phyloP scores from a whole-genome alignment of 2,888 invertebrate genomes.

The Phalera bucephala region DNA sequence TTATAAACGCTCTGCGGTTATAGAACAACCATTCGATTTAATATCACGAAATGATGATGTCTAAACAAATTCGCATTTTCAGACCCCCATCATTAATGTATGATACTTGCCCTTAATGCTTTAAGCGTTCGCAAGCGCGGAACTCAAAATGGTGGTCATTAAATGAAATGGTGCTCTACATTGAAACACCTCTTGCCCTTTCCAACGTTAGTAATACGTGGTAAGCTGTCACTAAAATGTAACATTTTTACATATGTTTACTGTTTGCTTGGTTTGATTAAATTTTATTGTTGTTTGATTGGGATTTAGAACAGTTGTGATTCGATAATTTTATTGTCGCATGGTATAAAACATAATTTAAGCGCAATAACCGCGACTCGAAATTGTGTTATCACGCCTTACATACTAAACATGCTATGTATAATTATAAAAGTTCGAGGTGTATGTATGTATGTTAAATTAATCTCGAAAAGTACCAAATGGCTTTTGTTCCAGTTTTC shows the following conservation, averaged over 20 bases:
- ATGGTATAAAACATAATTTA: too few relatives aligned
- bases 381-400: too few relatives aligned
- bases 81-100: conserved; percentile 35
- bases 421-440: too few relatives aligned
- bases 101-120: conserved; percentile 40
- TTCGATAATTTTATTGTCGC: too few relatives aligned
- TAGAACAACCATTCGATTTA: conserved; percentile 5
- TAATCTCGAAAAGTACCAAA: too few relatives aligned
- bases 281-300: neutral
- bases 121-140: conserved; percentile 41
- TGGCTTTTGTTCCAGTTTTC: too few relatives aligned
- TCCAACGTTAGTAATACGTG: conserved; percentile 18
- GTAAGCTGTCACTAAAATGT: conserved; percentile 10
- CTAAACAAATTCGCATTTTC: conserved; percentile 9
- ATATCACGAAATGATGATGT: conserved; percentile 5
- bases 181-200: conserved; percentile 41
- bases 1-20: too few relatives aligned
- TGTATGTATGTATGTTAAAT: too few relatives aligned
- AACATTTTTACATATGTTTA: neutral
- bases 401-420: too few relatives aligned
- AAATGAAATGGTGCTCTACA: conserved; percentile 48
- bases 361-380: too few relatives aligned
- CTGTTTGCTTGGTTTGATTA: neutral
- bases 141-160: conserved; percentile 49
- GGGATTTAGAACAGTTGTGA: too few relatives aligned